Percentiles rank a stretch among this genome's conserved stretches.
These are phyloP conservation scores for Malurus alboscapulatus DNA, from an alignment of 2,113 vertebrate genomes.

Conservation along the genomic window DNA sequence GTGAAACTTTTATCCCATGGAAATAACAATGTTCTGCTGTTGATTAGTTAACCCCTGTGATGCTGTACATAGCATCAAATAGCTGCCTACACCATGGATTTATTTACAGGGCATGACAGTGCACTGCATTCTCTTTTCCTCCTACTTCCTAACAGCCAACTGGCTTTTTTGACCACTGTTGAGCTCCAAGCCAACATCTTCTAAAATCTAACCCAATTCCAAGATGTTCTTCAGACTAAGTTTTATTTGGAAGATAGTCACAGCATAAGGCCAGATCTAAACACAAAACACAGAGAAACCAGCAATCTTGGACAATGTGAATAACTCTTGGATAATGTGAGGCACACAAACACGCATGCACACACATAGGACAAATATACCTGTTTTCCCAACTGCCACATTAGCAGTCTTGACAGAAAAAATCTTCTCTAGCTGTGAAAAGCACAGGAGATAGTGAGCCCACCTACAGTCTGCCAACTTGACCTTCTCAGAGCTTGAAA, in stretches of 20 bases:
- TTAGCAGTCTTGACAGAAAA: not conserved
- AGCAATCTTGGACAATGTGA: not conserved
- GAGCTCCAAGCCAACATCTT: not conserved
- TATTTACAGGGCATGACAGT: not conserved
- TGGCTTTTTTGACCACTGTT: not conserved
- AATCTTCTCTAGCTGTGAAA: not conserved
- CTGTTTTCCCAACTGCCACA: not conserved
- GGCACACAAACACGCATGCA: not conserved
- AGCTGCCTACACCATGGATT: not conserved
- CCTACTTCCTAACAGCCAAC: not conserved
- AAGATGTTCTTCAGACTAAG: not conserved
- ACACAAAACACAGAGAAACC: not conserved
- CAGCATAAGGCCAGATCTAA: not conserved
- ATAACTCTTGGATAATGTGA: not conserved
- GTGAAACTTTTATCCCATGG: not conserved
- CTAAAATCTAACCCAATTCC: not conserved
- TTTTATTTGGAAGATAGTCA: not conserved
- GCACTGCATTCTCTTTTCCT: not conserved
- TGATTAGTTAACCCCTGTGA: not conserved
- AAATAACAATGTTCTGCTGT: not conserved
- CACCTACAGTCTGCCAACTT: constrained; percentile 22
- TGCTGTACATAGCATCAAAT: not conserved
- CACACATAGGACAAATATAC: not conserved
- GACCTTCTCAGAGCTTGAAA: constrained; percentile 30
- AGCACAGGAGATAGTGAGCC: not conserved